Conservation (phyloP, 2,888 invertebrate species). For the Marasmarcha lunaedactyla region DNA sequence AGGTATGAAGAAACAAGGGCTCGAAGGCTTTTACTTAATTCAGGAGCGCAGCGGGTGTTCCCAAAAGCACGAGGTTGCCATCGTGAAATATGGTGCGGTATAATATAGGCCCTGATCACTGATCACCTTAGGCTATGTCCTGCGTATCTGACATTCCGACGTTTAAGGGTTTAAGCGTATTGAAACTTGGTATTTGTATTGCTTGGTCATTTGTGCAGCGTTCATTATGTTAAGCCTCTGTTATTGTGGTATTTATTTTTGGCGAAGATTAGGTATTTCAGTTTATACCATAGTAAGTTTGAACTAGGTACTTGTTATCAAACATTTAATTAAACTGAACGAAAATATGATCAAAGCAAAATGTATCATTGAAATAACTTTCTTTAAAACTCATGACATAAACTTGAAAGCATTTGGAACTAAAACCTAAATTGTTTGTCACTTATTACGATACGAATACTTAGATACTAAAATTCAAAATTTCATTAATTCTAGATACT, state of each 20-base stretch:
- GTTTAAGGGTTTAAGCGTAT: not conserved
- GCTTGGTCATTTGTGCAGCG: slow-evolving; percentile 8
- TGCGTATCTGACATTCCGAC: slow-evolving; percentile 31
- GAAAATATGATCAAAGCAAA: no score
- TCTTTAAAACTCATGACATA: no score
- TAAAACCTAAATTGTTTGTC: no score
- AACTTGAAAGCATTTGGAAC: no score
- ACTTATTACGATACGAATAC: no score
- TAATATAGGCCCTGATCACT: slow-evolving; percentile 24
- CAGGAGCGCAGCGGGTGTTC: slow-evolving; percentile 79
- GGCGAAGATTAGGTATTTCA: no score
- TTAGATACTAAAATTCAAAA: no score
- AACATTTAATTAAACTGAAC: no score
- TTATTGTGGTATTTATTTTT: slow-evolving; percentile 18
- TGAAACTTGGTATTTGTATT: slow-evolving; percentile 6
- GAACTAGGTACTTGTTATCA: no score
- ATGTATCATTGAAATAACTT: no score
- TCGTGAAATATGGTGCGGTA: slow-evolving; percentile 63
- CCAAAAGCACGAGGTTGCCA: slow-evolving; percentile 52
- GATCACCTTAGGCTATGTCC: slow-evolving; percentile 53
- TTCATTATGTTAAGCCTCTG: not conserved
- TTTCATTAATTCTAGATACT: no score
- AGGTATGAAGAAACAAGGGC: slow-evolving; percentile 72
- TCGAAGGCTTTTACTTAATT: slow-evolving; percentile 79
- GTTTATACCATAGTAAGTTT: no score